phyloP scores from a whole-genome alignment of 2,797 vertebrate genomes.

The Masticophis lateralis region DNA sequence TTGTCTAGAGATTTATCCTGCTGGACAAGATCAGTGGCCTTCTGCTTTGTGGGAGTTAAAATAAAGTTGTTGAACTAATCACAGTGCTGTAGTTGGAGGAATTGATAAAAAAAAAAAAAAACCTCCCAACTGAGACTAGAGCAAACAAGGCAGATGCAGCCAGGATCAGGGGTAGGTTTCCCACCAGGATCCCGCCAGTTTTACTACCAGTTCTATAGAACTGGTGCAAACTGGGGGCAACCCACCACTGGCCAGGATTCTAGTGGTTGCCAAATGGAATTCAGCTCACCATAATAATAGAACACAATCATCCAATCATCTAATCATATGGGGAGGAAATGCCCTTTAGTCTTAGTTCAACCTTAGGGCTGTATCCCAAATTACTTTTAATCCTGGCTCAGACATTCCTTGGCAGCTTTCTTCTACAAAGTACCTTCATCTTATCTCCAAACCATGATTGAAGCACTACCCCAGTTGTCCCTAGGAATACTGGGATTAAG shows the following conservation, averaged over 20 bases:
- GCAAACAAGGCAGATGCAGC: not conserved
- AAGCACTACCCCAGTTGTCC: not conserved
- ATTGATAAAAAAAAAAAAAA: slow-evolving; percentile 3
- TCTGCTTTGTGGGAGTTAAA: not conserved
- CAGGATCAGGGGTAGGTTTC: not conserved
- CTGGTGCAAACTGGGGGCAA: no score
- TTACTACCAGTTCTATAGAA: no score
- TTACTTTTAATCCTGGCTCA: not conserved
- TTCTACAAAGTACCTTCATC: not conserved
- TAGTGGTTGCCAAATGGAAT: not conserved
- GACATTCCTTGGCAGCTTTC: not conserved
- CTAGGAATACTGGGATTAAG: not conserved
- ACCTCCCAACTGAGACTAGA: not conserved
- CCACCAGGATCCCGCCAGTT: no score
- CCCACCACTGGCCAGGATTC: not conserved
- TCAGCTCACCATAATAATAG: not conserved
- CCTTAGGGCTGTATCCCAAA: not conserved
- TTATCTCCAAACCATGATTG: not conserved
- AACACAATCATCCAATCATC: not conserved
- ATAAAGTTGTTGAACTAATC: slow-evolving; percentile 10
- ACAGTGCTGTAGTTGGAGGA: slow-evolving; percentile 8
- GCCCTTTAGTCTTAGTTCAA: not conserved
- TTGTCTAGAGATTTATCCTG: slow-evolving; percentile 30
- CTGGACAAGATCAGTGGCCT: not conserved
- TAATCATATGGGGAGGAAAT: not conserved